Base-by-base conservation (phyloP, 2,888 invertebrate species). In the Ormyrus thymus region DNA sequence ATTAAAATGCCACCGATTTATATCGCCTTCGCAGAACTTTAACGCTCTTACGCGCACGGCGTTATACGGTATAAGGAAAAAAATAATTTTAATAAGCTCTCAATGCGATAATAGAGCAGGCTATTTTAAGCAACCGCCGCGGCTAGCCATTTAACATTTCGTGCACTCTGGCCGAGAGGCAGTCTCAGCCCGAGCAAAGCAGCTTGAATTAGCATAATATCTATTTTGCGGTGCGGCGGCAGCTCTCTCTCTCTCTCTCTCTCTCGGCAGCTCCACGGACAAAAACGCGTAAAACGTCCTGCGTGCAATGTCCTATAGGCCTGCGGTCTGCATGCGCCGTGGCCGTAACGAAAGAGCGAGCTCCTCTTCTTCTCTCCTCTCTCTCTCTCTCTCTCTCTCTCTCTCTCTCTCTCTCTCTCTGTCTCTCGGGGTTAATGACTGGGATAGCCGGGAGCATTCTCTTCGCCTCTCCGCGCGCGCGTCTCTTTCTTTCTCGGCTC, bases 321-420 rank as follows among this genome's bases (percentile, higher is more conserved):
- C 8, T 13, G 43, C n/a, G n/a, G 55, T 45, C 55, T 56, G 8
- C 15, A 58, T 58, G 11, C 15, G 15, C 13, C 7, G 58, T 7
- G 76, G 69, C 69, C 62, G 62, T 76, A 69, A 76, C 75, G 75
- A 70, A 65, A 76, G 58, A 64, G 70, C 13, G 56, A 51, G 46
- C 53, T 53, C 45, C 51, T 62, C 11, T 56, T 29, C 15, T 48
- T 55, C n/a, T 13, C 46, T 45, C 46, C 46, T 68, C 68, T 72
- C 68, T 55, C 11, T 11, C 15, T 29, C 43, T 61, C 65, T 46
- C 29, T 15, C 45, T 8, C 61, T 50, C 4, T 43, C 48, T 56
- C 58, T 15, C 13, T 62, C 68, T 70, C 76, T 13, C 55, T 65
- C 45, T 70, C 58, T 74, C 43, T 65, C 79, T 53, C 29, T 7